These are phyloP conservation scores for Elephas maximus DNA, from an alignment of 2,113 vertebrate species.

Conservation along the genomic window DNA sequence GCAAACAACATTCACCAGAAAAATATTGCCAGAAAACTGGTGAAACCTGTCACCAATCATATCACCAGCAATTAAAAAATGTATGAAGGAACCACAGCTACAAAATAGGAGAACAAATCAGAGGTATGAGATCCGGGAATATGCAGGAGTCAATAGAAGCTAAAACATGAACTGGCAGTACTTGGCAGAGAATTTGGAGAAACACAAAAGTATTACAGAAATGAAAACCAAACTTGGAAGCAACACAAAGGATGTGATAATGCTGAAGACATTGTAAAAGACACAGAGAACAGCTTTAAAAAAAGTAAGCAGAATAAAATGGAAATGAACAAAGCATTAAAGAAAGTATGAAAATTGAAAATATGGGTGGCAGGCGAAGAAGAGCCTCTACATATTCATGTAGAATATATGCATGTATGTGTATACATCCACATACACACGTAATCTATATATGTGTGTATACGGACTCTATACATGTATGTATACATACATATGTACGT, in stretches of 20 bases:
- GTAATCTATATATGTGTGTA: too few relatives aligned
- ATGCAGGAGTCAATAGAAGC: background rate
- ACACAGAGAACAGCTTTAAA: background rate
- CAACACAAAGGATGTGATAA: background rate
- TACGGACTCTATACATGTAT: too few relatives aligned
- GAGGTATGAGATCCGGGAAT: background rate
- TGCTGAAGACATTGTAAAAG: background rate
- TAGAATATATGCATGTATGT: too few relatives aligned
- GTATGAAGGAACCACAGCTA: background rate
- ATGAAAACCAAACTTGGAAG: background rate
- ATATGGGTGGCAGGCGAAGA: background rate
- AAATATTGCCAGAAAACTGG: slow-evolving; percentile 2
- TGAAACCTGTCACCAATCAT: background rate
- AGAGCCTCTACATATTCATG: too few relatives aligned
- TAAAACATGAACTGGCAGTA: background rate
- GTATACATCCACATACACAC: too few relatives aligned
- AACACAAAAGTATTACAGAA: background rate
- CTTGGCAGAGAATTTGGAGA: background rate
- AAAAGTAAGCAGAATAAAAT: slow-evolving; percentile 1
- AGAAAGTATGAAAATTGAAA: slow-evolving; percentile 1
- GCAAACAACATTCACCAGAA: background rate
- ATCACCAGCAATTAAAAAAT: background rate
- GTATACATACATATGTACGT: too few relatives aligned
- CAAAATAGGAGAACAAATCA: slow-evolving; percentile 12
- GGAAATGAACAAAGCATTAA: slow-evolving; percentile 31